Conservation (phyloP, 2,113 vertebrate species). For the Pitta sordida region DNA sequence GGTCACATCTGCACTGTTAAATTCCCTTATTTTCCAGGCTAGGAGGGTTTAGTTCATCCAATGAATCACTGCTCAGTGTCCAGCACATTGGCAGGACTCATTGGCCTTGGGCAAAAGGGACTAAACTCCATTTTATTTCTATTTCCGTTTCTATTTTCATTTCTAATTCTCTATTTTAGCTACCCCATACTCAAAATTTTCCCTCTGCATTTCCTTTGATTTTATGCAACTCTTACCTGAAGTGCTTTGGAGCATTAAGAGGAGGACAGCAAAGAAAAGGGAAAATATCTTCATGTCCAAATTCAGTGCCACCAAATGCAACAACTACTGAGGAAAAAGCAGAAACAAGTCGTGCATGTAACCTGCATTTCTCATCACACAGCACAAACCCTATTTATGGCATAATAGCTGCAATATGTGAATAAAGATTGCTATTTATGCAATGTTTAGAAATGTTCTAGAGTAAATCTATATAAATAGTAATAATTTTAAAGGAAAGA, state of each 20-base stretch:
- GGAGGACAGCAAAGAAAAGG: neutral
- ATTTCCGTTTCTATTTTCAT: neutral
- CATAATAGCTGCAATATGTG: neutral
- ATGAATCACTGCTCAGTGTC: neutral
- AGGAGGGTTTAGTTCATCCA: neutral
- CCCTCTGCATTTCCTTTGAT: neutral
- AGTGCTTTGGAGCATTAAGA: neutral
- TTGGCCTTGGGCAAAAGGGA: neutral
- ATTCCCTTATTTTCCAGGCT: neutral
- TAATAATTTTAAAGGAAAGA: neutral
- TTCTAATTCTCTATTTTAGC: neutral
- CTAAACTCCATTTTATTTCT: neutral
- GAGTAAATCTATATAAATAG: neutral
- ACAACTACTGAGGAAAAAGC: neutral
- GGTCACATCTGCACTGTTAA: neutral
- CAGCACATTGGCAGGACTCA: accelerated
- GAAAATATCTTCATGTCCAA: neutral
- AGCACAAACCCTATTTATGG: neutral
- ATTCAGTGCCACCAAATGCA: neutral
- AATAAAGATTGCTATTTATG: neutral
- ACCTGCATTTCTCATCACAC: neutral
- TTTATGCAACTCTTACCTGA: neutral
- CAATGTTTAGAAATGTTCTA: neutral
- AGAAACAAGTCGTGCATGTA: neutral
- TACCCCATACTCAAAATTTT: neutral